Evolutionary conservation across 2,113 vertebrate genomes (phyloP), one percentile per base, ranked within the genome.

Genomic region (Isichthys henryi): DNA sequence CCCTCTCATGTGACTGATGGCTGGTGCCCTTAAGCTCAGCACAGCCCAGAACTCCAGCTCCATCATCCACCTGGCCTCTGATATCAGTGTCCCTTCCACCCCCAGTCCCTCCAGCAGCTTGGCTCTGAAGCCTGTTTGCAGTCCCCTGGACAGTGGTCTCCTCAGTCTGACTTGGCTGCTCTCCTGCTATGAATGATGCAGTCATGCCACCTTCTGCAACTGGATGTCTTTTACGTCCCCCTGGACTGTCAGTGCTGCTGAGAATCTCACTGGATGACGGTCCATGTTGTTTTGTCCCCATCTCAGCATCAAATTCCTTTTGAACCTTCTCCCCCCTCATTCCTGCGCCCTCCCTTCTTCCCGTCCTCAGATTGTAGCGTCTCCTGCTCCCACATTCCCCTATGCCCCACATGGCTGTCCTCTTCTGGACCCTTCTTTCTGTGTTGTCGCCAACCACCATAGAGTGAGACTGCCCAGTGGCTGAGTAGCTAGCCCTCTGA

Each of bases 401-500:
- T 89, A 92, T 4, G 9, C 90, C 90, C 49, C 94, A 92, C 94
- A 94, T 93, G 10, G 94, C 95, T 94, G 95, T 94, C 84, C 95
- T 92, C 90, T 89, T 93, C 90, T 91, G 95, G 91, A 93, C 86
- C 35, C 85, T 92, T 62, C 66, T 91, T 46, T n/a, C 70, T 10
- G 8, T n/a, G 49, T 31, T 21, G 11, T 31, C 1, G 35, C 23
- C 17, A n/a, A 4, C 19, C 21, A 35, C 15, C 52, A 21, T 15
- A 27, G 35, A 31, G 35, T 15, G 80, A 48, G 49, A 5, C 3
- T 27, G 39, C 39, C 52, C 88, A 27, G 1, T 7, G 13, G 10
- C 52, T 5, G 23, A 27, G 23, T 39, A 9, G 13, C 52, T 21
- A 2, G 21, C 89, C 2, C 21, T 3, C 62, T 6, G 45, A 35